Percentiles rank a stretch among this genome's conserved stretches.
These are phyloP conservation scores for Anadara kagoshimensis DNA, from an alignment of 1,140 invertebrate species.

Conservation along the genomic window DNA sequence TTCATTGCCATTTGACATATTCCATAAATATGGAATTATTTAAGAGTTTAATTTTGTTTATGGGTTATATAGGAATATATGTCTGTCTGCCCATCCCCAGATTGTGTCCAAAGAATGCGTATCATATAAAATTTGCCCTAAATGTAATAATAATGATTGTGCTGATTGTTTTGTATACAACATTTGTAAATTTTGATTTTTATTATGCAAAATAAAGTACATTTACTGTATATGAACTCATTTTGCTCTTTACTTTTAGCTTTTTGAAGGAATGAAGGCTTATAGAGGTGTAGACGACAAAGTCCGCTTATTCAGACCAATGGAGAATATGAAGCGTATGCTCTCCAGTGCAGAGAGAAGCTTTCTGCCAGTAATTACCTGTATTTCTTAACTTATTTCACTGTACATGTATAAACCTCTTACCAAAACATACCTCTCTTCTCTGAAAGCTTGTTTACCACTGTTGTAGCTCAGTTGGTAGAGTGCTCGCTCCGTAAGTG, in stretches of 20 bases:
- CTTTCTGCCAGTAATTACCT: conserved; percentile 83
- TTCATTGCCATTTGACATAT: too few species aligned
- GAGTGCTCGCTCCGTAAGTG: too few species aligned
- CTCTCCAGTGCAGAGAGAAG: conserved; percentile 86
- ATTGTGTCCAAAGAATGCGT: too few species aligned
- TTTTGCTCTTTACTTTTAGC: conserved; percentile 76
- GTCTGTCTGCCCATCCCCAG: too few species aligned
- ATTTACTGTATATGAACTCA: not conserved
- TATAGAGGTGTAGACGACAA: conserved; percentile 94
- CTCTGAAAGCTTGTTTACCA: not conserved
- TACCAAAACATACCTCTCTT: not conserved
- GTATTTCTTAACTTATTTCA: not conserved
- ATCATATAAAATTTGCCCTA: too few species aligned
- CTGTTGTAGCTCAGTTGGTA: not conserved
- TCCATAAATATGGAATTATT: too few species aligned
- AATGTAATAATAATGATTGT: too few species aligned
- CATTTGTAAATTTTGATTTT: too few species aligned
- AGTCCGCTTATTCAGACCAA: conserved; percentile 95
- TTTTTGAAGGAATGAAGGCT: conserved; percentile 99
- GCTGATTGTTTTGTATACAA: too few species aligned
- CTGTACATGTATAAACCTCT: not conserved
- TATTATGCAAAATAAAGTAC: too few species aligned
- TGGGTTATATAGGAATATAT: too few species aligned
- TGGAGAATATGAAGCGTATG: conserved; percentile 97
- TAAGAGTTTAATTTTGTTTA: too few species aligned